Conservation (phyloP, 1,140 invertebrate species). For the Trissolcus basalis region DNA sequence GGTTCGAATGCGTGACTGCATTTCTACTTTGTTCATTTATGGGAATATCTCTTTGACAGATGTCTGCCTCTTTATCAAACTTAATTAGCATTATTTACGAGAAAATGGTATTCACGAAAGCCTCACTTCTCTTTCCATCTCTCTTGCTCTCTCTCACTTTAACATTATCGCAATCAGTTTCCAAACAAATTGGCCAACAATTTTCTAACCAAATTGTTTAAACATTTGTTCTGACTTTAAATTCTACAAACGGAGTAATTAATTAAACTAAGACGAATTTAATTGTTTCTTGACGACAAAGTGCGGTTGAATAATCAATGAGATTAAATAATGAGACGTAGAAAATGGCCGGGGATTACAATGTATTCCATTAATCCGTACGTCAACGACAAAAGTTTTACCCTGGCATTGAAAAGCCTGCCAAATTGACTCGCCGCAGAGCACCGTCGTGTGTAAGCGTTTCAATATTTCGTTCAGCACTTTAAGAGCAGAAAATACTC, state of each 20-base stretch:
- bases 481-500: slow-evolving; percentile 26
- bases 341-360: slow-evolving; percentile 11
- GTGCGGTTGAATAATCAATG: slow-evolving; percentile 18
- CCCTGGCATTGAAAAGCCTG: slow-evolving; percentile 18
- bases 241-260: neutral
- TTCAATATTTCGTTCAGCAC: slow-evolving; percentile 38
- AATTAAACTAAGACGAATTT: neutral
- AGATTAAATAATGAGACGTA: slow-evolving; percentile 21
- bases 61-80: slow-evolving; percentile 5
- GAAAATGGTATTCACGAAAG: neutral
- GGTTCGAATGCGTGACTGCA: slow-evolving; percentile 34
- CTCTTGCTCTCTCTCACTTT: too few species aligned
- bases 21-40: slow-evolving; percentile 29
- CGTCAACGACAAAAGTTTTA: slow-evolving; percentile 26
- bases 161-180: too few species aligned
- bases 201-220: neutral
- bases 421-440: slow-evolving; percentile 30
- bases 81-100: slow-evolving; percentile 9
- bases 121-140: too few species aligned
- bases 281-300: neutral
- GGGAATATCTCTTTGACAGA: slow-evolving; percentile 26
- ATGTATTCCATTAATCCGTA: slow-evolving; percentile 37
- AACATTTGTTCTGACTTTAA: neutral
- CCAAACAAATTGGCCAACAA: neutral
- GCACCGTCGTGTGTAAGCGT: slow-evolving; percentile 31